Evolutionary conservation across 2,113 vertebrate species (phyloP).

Genomic region (Osmerus eperlanus): DNA sequence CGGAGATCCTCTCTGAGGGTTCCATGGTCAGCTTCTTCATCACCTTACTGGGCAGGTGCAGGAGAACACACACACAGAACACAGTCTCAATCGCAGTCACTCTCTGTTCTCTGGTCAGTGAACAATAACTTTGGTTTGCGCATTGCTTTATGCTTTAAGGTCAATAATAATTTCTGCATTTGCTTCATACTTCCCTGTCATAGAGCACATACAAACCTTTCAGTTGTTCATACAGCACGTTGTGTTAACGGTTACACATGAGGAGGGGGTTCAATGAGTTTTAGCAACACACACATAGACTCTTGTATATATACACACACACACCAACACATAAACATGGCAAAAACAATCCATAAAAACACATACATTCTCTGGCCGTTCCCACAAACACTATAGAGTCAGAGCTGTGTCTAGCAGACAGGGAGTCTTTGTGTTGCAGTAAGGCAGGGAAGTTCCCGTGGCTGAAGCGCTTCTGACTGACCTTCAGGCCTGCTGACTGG

Average conservation of each 20-base stretch:
- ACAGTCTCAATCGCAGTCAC: background rate
- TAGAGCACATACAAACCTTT: background rate
- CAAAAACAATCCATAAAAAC: background rate
- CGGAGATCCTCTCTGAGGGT: constrained; percentile 82
- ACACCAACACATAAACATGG: background rate
- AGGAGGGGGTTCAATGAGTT: background rate
- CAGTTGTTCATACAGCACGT: background rate
- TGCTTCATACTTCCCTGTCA: constrained; percentile 26
- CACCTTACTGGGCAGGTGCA: constrained; percentile 76
- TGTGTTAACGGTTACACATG: background rate
- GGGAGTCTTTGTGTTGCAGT: no score
- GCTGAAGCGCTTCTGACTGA: no score
- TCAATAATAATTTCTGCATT: constrained; percentile 32
- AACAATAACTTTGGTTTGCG: background rate
- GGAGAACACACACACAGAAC: background rate
- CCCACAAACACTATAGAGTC: background rate
- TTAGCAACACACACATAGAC: background rate
- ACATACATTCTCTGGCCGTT: background rate
- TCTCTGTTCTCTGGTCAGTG: no score
- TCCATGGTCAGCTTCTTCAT: constrained; percentile 94
- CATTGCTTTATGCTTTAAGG: constrained; percentile 3
- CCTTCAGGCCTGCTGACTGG: no score
- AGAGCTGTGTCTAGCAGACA: no score
- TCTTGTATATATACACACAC: background rate
- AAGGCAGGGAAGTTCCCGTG: no score